These are phyloP conservation scores for Mamestra brassicae DNA, from an alignment of 2,888 invertebrate genomes.

Conservation along the genomic window DNA sequence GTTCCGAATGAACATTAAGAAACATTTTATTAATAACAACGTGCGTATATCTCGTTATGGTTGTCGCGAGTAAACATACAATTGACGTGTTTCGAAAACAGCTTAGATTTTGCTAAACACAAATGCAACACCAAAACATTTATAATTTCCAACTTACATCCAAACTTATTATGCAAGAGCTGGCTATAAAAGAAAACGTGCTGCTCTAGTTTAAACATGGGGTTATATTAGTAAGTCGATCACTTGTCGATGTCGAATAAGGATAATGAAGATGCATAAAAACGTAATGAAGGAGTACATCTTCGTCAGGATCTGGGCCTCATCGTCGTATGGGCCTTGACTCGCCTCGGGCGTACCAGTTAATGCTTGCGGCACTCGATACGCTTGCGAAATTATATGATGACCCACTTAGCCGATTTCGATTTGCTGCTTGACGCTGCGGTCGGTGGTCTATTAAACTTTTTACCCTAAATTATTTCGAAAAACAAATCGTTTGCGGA, in stretches of 20 bases:
- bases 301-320: slow-evolving; percentile 77
- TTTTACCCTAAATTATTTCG: slow-evolving; percentile 82
- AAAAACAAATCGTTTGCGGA: slow-evolving; percentile 71
- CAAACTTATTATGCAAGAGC: slow-evolving; percentile 48
- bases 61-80: slow-evolving; percentile 57
- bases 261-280: slow-evolving; percentile 57
- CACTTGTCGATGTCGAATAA: slow-evolving; percentile 39
- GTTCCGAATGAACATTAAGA: slow-evolving; percentile 75
- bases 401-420: slow-evolving; percentile 89
- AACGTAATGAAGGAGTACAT: slow-evolving; percentile 53
- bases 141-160: slow-evolving; percentile 34
- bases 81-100: slow-evolving; percentile 64
- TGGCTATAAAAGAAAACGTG: slow-evolving; percentile 36
- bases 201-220: slow-evolving; percentile 46
- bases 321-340: slow-evolving; percentile 83
- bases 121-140: slow-evolving; percentile 42
- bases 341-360: slow-evolving; percentile 87
- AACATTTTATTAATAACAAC: slow-evolving; percentile 70
- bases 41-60: slow-evolving; percentile 50
- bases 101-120: slow-evolving; percentile 48
- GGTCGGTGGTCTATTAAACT: slow-evolving; percentile 78
- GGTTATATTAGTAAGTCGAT: slow-evolving; percentile 31
- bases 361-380: slow-evolving; percentile 89
- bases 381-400: slow-evolving; percentile 90
- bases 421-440: slow-evolving; percentile 84